Evolutionary conservation across 2,888 invertebrate species (phyloP), one percentile per base, ranked within the genome.

Genomic region (Pyrrhia umbra): DNA sequence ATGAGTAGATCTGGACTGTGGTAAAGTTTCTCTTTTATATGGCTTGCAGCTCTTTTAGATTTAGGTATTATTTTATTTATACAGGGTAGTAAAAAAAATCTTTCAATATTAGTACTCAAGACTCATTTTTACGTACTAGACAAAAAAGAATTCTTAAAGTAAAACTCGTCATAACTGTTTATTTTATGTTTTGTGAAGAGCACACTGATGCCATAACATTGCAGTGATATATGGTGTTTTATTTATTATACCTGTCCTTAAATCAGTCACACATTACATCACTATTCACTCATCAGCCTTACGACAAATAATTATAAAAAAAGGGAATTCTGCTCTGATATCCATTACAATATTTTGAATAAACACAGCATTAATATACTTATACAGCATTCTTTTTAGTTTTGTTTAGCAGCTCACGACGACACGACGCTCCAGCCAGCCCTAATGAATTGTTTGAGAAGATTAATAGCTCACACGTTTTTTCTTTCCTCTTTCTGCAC

Each of bases 381-480:
- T n/a, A 27, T 25, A 30, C 27, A 30, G 27, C 10, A 5, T 25
- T 10, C 20, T 64, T 72, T 49, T 72, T 64, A 64, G 34, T 23
- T 59, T 59, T 49, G 16, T 30, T 52, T 45, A 13, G 25, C 34
- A 70, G 30, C 34, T 45, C 25, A 21, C 40, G 42, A 40, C 40
- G 62, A 55, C 47, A 51, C 56, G 30, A 27, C 21, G 34, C 37
- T 54, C 27, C 40, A 59, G 27, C 34, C 16, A 34, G 46, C 51
- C 56, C 21, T 68, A 70, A 74, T 68, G 51, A 74, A 70, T 56
- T 55, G 16, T 55, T 25, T 27, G 37, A 50, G n/a, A 34, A 74
- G 70, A 74, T 55, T 51, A 74, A 74, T 68, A 45, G 55, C 27
- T 18, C 0, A 27, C 16, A 60, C 20, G 47, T 40, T 60, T 54